Base-by-base conservation (phyloP, 2,797 vertebrate species). In the Ptychadena robeensis region DNA sequence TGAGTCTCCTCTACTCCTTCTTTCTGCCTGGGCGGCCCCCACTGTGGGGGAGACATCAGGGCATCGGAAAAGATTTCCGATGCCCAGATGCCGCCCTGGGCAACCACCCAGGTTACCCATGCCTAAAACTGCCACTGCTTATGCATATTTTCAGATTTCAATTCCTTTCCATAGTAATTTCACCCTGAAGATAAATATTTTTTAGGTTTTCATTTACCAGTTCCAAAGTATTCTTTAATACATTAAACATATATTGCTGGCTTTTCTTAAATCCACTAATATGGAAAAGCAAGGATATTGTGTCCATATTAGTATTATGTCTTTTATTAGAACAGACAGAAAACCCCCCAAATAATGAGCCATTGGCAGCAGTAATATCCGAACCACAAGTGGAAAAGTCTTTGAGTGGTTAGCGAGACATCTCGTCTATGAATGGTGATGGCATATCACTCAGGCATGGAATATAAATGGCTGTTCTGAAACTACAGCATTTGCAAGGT, bases 361-460 rank as follows among this genome's bases (percentile, higher is more conserved):
- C 22, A 80, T 34, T 72, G 68, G 79, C 35, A 73, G 69, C 34
- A 65, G 37, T 57, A 64, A 48, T 73, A 72, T 73, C 53, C 37
- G 34, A 38, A 34, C 37, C 35, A 63, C 69, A 73, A 34, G 68
- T 44, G 59, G 57, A 80, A 80, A 72, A 72, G 37, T 80, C 57
- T 44, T 31, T 14, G 68, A 80, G 27, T 81, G 37, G 79, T 64
- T 30, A 64, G 34, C 25, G 12, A 65, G 40, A 32, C 57, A 59
- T 44, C 69, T 73, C 57, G 31, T 81, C 35, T 73, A 28, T 65
- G 53, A 64, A 69, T 64, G 25, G 70, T 65, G 22, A 81, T 59
- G 34, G 30, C 14, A 69, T 14, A 32, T 81, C 79, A 81, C 48
- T 73, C 61, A 32, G 63, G 63, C 15, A 32, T 65, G 70, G 37